Evolutionary conservation across 2,113 vertebrate genomes (phyloP), one percentile per base, ranked within the genome.

Genomic region (Lepisosteus oculatus): DNA sequence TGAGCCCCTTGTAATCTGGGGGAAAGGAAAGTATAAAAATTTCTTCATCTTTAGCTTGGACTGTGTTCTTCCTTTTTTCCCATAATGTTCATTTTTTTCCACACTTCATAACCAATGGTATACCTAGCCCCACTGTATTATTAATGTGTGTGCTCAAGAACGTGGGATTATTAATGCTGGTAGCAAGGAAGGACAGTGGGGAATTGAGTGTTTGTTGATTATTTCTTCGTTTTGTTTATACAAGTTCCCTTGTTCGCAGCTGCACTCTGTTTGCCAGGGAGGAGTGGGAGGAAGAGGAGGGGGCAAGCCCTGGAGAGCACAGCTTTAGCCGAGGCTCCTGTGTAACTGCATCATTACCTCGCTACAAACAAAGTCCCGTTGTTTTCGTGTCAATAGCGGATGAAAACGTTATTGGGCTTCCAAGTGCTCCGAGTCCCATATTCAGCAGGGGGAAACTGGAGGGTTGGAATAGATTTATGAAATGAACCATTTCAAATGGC

Each of bases 401-500:
- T 94, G 92, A 90, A 93, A 93, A 90, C 85, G 84, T 92, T 92
- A 93, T 93, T 89, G 91, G 90, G 91, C 91, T 91, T 70, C 13
- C 85, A 81, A 87, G 84, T 88, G 87, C 87, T 92, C 85, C n/a
- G 78, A 84, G 88, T 79, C 83, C 82, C 87, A 74, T 73, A 74
- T 79, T 77, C 81, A 77, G 80, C 86, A 85, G 79, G 85, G 88
- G 85, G 75, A 74, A 77, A 85, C 69, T 72, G 85, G 84, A 80
- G 81, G 87, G 89, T 79, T 72, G 71, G 74, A 80, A 89, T 92
- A 93, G 93, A 93, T 94, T 95, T 94, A 94, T 93, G 94, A 94
- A 95, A 94, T 91, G 90, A 92, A 93, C 91, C 92, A 91, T 94
- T 95, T 94, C 93, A 91, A 92, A 92, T 91, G 87, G 92, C 93